Evolutionary conservation across 2,888 invertebrate species (phyloP).

Genomic region (Dynastes tityus): DNA sequence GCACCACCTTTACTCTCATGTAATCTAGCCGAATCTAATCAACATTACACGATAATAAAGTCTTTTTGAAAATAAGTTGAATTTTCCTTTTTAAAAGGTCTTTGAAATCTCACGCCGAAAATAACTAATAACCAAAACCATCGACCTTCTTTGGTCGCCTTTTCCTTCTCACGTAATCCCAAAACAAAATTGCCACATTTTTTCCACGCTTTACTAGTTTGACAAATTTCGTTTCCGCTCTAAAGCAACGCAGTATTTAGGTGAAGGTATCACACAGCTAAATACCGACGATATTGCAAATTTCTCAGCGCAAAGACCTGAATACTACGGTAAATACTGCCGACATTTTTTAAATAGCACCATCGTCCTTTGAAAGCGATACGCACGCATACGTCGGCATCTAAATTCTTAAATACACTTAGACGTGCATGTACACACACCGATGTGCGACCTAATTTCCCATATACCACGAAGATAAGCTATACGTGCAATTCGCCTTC

Average conservation of each 20-base stretch:
- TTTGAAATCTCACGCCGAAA: too few relatives aligned
- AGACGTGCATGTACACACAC: neutral
- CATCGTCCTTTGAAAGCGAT: constrained; percentile 3
- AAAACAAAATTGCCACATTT: too few relatives aligned
- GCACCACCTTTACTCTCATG: too few relatives aligned
- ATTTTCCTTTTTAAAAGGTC: too few relatives aligned
- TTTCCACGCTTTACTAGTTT: neutral
- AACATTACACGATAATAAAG: too few relatives aligned
- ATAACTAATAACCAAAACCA: too few relatives aligned
- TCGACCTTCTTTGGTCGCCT: too few relatives aligned
- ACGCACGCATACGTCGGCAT: neutral
- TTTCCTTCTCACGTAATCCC: too few relatives aligned
- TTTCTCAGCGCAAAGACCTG: neutral
- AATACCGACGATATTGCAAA: constrained; percentile 2
- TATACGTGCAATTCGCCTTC: neutral
- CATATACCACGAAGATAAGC: constrained; percentile 4
- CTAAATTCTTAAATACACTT: neutral
- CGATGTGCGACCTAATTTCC: constrained; percentile 10
- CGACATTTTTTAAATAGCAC: constrained; percentile 13
- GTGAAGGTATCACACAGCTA: neutral
- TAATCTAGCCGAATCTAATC: too few relatives aligned
- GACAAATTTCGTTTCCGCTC: neutral
- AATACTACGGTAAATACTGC: neutral
- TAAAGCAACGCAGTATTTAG: neutral
- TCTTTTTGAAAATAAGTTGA: too few relatives aligned